phyloP scores from a whole-genome alignment of 2,797 vertebrate genomes.

The Pipistrellus pygmaeus region DNA sequence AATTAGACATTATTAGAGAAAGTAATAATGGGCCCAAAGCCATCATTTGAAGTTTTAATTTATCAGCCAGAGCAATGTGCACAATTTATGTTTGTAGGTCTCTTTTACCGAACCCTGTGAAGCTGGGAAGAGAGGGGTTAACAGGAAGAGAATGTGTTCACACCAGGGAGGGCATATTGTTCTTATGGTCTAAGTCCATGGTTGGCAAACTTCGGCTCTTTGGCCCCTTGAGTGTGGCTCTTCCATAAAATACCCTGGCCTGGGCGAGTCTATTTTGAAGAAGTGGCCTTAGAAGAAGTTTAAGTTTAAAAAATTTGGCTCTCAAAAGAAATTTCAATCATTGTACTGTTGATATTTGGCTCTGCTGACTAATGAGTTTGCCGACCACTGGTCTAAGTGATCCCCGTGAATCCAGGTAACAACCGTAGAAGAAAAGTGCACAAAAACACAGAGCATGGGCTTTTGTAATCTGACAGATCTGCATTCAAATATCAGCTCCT shows the following conservation, averaged over 20 bases:
- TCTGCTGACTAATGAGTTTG: no score
- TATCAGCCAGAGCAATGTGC: neutral
- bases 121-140: neutral
- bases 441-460: neutral
- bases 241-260: no score
- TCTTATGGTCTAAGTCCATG: no score
- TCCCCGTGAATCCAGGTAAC: accelerated
- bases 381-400: no score
- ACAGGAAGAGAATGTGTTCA: neutral
- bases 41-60: conserved; percentile 42
- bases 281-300: no score
- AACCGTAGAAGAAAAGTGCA: neutral
- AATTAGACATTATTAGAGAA: conserved; percentile 78
- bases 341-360: no score
- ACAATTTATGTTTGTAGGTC: neutral
- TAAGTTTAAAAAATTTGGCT: no score
- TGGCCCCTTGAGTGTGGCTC: no score
- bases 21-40: conserved; percentile 60
- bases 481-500: neutral
- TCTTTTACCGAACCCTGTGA: neutral
- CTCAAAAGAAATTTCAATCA: no score
- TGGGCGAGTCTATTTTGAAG: no score
- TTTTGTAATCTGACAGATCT: neutral
- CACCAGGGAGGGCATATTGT: neutral
- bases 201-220: no score